Conservation (phyloP, 2,888 invertebrate species). For the Pheosia gnoma region DNA sequence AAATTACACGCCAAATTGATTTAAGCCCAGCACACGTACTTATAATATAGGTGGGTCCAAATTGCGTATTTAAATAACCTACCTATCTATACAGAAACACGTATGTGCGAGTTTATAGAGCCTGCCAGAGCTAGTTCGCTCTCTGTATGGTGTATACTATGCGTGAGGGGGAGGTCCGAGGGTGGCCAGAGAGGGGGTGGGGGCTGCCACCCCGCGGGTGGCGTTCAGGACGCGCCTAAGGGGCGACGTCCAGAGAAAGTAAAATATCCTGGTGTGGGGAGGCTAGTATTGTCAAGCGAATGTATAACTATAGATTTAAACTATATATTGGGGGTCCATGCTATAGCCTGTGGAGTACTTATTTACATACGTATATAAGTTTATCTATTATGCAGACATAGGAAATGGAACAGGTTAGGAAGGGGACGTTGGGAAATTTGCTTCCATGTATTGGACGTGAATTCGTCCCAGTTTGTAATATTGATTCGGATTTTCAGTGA, state of each 20-base stretch:
- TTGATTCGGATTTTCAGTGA: conserved; percentile 51
- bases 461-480: conserved; percentile 55
- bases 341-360: conserved; percentile 72
- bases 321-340: conserved; percentile 77
- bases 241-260: conserved; percentile 83
- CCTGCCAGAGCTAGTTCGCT: conserved; percentile 79
- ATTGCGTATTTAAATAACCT: conserved; percentile 80
- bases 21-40: conserved; percentile 52
- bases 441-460: conserved; percentile 65
- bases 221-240: conserved; percentile 71
- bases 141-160: conserved; percentile 79
- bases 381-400: conserved; percentile 83
- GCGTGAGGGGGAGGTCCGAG: conserved; percentile 68
- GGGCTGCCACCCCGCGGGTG: conserved; percentile 51
- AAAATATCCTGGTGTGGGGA: conserved; percentile 82
- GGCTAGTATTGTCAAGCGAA: conserved; percentile 83
- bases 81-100: conserved; percentile 67
- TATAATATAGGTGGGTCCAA: conserved; percentile 61
- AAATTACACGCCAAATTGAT: conserved; percentile 71
- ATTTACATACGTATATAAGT: conserved; percentile 81
- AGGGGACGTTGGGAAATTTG: conserved; percentile 68
- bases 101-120: conserved; percentile 75
- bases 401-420: conserved; percentile 76
- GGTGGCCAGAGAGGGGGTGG: conserved; percentile 47
- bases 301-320: conserved; percentile 82